Conservation (phyloP, 2,888 invertebrate genomes). For the Pantelozetes paolii region DNA sequence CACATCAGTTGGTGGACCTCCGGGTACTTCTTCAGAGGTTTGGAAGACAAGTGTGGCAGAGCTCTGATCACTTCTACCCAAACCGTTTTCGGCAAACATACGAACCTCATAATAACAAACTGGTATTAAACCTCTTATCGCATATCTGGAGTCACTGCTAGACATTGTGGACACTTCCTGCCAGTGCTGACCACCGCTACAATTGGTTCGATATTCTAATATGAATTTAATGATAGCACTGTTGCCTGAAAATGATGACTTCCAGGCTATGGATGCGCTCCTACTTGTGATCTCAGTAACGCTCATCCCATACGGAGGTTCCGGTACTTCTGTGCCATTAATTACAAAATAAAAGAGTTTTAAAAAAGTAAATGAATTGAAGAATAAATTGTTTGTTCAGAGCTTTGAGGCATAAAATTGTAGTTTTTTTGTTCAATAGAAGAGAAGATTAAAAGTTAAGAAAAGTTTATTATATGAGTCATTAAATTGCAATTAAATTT, state of each 20-base stretch:
- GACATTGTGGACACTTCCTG: slow-evolving; percentile 22
- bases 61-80: slow-evolving; percentile 52
- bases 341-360: background rate
- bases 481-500: slow-evolving; percentile 20
- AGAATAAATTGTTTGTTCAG: background rate
- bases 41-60: slow-evolving; percentile 49
- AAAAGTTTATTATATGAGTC: slow-evolving; percentile 10
- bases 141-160: background rate
- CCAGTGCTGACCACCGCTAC: slow-evolving; percentile 51
- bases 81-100: slow-evolving; percentile 52
- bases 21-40: slow-evolving; percentile 51
- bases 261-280: slow-evolving; percentile 51
- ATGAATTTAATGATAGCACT: slow-evolving; percentile 47
- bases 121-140: slow-evolving; percentile 49
- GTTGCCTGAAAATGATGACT: slow-evolving; percentile 53
- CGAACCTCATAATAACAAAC: slow-evolving; percentile 52
- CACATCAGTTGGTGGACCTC: slow-evolving; percentile 43
- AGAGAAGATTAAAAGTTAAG: slow-evolving; percentile 9
- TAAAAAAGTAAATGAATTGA: background rate
- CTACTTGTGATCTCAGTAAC: slow-evolving; percentile 51
- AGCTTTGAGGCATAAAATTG: slow-evolving; percentile 25
- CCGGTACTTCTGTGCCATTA: slow-evolving; percentile 52
- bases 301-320: slow-evolving; percentile 51
- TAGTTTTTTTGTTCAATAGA: background rate
- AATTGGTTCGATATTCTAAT: slow-evolving; percentile 47